Conservation (phyloP, 2,888 invertebrate species). For the Tinea pellionella region DNA sequence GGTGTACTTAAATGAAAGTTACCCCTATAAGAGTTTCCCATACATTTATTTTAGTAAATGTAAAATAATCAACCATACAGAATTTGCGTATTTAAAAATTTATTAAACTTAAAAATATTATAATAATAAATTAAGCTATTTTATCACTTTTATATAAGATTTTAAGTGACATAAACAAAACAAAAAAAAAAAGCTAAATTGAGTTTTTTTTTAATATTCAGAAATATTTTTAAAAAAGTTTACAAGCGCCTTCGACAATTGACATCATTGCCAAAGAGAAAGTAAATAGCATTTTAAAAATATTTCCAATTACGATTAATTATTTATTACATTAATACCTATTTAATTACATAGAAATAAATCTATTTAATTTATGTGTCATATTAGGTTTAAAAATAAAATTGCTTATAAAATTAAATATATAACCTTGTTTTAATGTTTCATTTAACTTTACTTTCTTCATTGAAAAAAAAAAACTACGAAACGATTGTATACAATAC, state of each 20-base stretch:
- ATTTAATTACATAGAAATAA: not conserved
- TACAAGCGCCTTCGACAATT: too few species aligned
- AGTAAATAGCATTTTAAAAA: too few species aligned
- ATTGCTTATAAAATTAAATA: conserved; percentile 21
- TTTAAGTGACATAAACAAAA: not conserved
- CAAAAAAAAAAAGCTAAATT: not conserved
- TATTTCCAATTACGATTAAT: not conserved
- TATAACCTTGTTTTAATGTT: conserved; percentile 20
- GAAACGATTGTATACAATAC: too few species aligned
- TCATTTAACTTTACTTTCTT: conserved; percentile 18
- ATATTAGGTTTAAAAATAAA: conserved; percentile 11
- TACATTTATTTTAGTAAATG: too few species aligned
- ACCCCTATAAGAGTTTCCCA: too few species aligned
- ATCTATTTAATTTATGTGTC: not conserved
- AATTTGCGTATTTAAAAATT: not conserved
- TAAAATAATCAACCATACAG: not conserved
- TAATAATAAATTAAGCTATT: not conserved
- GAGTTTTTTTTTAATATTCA: not conserved
- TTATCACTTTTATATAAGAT: not conserved
- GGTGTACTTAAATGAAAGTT: too few species aligned
- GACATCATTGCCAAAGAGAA: too few species aligned
- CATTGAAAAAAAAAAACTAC: too few species aligned
- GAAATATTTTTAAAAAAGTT: not conserved
- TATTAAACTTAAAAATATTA: not conserved
- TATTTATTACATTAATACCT: not conserved